phyloP scores from a whole-genome alignment of 2,888 invertebrate species.

The Idaea aversata region DNA sequence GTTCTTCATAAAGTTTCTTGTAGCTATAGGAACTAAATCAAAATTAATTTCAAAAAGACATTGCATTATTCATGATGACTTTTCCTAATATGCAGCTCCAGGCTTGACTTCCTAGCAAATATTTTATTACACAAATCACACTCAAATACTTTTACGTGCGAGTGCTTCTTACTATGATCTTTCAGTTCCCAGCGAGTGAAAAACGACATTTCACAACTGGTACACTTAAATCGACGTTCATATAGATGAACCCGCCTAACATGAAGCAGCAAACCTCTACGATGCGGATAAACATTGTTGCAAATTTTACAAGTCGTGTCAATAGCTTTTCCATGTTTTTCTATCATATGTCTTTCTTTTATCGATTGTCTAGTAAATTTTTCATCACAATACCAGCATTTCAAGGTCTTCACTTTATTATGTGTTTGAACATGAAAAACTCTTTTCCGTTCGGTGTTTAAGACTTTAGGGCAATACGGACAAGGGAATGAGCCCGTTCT shows the following conservation, averaged over 20 bases:
- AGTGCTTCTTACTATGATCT: conserved; percentile 65
- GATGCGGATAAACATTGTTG: not conserved
- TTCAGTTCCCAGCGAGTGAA: not conserved
- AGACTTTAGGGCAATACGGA: not conserved
- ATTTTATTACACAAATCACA: conserved; percentile 82
- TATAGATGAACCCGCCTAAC: conserved; percentile 53
- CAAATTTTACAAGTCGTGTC: conserved; percentile 51
- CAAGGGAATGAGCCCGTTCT: not conserved
- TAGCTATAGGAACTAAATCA: too few species aligned
- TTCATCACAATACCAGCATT: not conserved
- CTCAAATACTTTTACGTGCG: conserved; percentile 77
- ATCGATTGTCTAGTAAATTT: not conserved
- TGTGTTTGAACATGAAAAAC: not conserved
- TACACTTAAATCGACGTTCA: conserved; percentile 67
- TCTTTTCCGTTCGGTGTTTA: not conserved
- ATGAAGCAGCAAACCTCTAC: not conserved
- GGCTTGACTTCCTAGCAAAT: conserved; percentile 70
- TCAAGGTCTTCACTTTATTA: not conserved
- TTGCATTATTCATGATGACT: conserved; percentile 44
- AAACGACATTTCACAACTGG: conserved; percentile 67
- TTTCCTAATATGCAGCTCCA: conserved; percentile 69
- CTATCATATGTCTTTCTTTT: not conserved
- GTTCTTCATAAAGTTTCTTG: too few species aligned
- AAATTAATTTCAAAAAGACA: not conserved
- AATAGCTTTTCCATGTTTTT: conserved; percentile 38